Percentiles rank a stretch among this genome's conserved stretches.
Evolutionary conservation across 2,113 vertebrate species (phyloP).

Genomic region (Bufo bufo): DNA sequence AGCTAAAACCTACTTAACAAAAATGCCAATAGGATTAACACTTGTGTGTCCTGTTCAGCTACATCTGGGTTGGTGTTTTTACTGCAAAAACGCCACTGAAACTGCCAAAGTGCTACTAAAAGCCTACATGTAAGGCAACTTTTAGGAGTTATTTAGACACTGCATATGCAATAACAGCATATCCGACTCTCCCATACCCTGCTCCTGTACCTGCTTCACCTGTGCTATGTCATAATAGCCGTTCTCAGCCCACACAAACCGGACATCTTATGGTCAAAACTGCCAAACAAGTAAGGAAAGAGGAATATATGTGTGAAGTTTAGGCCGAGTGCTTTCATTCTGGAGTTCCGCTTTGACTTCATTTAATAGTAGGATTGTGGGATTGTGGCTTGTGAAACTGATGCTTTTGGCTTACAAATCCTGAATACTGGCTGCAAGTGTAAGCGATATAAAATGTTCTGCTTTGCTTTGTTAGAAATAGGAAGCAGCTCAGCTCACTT

Average conservation of each 20-base stretch:
- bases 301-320: background rate
- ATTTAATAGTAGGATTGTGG: slow-evolving; percentile 34
- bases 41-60: too few relatives aligned
- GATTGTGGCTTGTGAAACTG: slow-evolving; percentile 24
- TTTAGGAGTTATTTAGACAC: too few relatives aligned
- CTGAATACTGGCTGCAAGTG: slow-evolving; percentile 8
- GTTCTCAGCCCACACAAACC: background rate
- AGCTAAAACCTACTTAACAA: too few relatives aligned
- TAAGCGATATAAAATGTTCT: slow-evolving; percentile 27
- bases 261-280: background rate
- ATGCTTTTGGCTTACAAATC: background rate
- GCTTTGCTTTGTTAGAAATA: slow-evolving; percentile 42
- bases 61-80: too few relatives aligned
- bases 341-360: slow-evolving; percentile 26
- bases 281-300: background rate
- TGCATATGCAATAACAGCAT: too few relatives aligned
- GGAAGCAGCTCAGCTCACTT: slow-evolving; percentile 14
- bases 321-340: background rate
- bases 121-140: too few relatives aligned
- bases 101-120: too few relatives aligned
- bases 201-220: background rate
- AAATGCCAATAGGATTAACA: too few relatives aligned
- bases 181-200: too few relatives aligned
- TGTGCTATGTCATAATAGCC: background rate
- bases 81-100: too few relatives aligned